Base-by-base conservation (phyloP, 1,140 invertebrate species). In the Zaprionus davidi region DNA sequence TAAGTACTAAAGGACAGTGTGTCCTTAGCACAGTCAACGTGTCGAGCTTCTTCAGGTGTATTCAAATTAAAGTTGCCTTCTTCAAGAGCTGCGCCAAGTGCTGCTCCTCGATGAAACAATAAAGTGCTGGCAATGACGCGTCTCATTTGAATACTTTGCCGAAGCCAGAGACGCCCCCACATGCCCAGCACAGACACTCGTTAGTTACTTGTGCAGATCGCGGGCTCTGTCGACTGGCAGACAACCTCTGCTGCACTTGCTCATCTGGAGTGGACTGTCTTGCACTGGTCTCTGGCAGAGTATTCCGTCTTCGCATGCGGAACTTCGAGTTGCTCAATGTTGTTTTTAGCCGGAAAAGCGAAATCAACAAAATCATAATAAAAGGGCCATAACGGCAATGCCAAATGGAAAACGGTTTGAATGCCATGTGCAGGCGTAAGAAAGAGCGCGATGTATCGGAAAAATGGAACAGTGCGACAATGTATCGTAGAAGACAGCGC, bases 361-460 rank as follows among this genome's bases (percentile, higher is more conserved):
- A 88, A 88, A 87, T 87, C 81, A 84, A 88, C 84, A 88, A 84
- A 83, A 87, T 87, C 84, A 88, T 82, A 79, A 87, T 88, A 87
- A 83, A 85, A 86, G 28, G 67, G 70, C 62, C 70, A 85, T 85
- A 81, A 78, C 78, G 59, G 71, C 53, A 24, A 31, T 76, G 63
- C 44, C 70, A 78, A 87, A 83, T 84, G 78, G 74, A 76, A 78
- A 73, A 66, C 60, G 70, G 56, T 24, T 34, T 38, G 41, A n/a
- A 20, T 7, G 46, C 28, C 13, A 31, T 20, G 11, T 46, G n/a
- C 17, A 15, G 36, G 26, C 7, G 17, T 15, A 11, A 63, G 28
- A 28, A 55, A 41, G 51, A 57, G 38, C 59, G 59, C 38, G 36
- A 36, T 34, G 55, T 55, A 55, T 58, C 66, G 65, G 46, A 46